Conservation (phyloP, 2,797 vertebrate species). For the Taeniopygia guttata region DNA sequence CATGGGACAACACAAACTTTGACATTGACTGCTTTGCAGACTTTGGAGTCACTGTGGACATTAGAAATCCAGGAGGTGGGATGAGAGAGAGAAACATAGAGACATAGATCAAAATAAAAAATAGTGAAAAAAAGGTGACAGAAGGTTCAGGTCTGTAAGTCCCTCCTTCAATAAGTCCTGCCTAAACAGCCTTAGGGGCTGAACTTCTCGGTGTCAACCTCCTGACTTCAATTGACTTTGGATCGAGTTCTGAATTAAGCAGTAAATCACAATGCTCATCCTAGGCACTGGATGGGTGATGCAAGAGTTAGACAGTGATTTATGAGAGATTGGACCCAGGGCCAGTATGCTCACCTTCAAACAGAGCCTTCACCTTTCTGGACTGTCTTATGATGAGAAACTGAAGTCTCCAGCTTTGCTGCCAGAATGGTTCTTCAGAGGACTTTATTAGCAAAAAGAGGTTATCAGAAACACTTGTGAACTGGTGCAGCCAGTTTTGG, state of each 20-base stretch:
- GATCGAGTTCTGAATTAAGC: neutral
- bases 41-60: neutral
- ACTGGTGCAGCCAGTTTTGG: neutral
- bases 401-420: neutral
- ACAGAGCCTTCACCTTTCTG: neutral
- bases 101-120: neutral
- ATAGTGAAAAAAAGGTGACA: neutral
- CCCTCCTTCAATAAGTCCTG: neutral
- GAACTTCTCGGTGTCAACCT: neutral
- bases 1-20: neutral
- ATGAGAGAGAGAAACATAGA: neutral
- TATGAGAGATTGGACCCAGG: conserved; percentile 23
- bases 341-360: conserved; percentile 19
- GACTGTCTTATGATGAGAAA: neutral
- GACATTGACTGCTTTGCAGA: neutral
- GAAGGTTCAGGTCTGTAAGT: neutral
- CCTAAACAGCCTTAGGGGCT: conserved; percentile 25
- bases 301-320: conserved; percentile 47
- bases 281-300: neutral
- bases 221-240: conserved; percentile 53
- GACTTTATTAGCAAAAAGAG: neutral
- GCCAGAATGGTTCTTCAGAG: neutral
- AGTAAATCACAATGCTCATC: conserved; percentile 49
- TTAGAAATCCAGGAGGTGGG: neutral
- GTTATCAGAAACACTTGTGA: neutral